A percentile compares a stretch with the other conserved stretches of the same genome.
phyloP scores from a whole-genome alignment of 2,888 invertebrate genomes.

The Drosophila demipolita region DNA sequence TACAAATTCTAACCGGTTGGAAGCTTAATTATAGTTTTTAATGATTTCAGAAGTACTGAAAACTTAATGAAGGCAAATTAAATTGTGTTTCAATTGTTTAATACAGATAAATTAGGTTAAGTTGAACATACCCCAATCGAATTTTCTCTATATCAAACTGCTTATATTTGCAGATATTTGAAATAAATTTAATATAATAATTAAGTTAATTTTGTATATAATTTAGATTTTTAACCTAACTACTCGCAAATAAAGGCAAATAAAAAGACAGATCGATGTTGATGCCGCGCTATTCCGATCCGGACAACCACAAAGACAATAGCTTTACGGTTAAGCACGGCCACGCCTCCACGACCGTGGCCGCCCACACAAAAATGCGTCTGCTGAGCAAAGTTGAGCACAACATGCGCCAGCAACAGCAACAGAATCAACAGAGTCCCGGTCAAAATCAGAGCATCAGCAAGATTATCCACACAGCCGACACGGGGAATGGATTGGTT shows the following conservation, averaged over 20 bases:
- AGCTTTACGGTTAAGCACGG: constrained; percentile 26
- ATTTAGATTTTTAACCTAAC: constrained; percentile 42
- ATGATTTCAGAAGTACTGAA: neutral
- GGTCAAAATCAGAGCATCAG: constrained; percentile 55
- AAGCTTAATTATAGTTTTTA: neutral
- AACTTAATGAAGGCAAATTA: neutral
- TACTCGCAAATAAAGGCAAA: neutral
- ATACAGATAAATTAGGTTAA: neutral
- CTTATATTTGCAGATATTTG: neutral
- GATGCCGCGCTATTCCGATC: constrained; percentile 66
- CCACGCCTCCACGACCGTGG: constrained; percentile 64
- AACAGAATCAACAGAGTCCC: constrained; percentile 28
- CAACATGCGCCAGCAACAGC: constrained; percentile 72
- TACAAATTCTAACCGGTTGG: constrained; percentile 12
- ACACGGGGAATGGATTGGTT: constrained; percentile 66
- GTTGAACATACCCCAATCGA: too few relatives aligned
- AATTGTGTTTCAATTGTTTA: neutral
- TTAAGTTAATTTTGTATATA: neutral
- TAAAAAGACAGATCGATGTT: constrained; percentile 63
- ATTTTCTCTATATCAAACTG: neutral
- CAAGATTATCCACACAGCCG: constrained; percentile 69
- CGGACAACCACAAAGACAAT: constrained; percentile 57
- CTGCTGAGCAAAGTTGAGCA: constrained; percentile 73
- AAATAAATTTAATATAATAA: neutral
- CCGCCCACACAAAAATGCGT: constrained; percentile 74